These are phyloP conservation scores for Pangasianodon hypophthalmus DNA, from an alignment of 2,113 vertebrate species.

Conservation along the genomic window DNA sequence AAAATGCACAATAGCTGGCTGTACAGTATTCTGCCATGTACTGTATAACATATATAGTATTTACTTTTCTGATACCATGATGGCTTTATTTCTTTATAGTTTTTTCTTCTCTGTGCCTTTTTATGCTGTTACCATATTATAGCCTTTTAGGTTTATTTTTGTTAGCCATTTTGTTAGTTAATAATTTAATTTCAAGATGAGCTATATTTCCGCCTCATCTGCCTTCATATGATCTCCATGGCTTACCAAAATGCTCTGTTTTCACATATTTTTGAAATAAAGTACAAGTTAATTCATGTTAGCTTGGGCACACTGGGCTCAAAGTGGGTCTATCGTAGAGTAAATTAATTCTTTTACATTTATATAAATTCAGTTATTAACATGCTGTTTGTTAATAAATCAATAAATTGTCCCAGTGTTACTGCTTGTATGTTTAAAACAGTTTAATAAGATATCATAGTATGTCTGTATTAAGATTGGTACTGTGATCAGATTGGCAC, in stretches of 20 bases:
- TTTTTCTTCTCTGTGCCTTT: background rate
- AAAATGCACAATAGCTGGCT: background rate
- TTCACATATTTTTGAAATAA: no score
- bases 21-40: background rate
- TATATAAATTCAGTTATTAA: background rate
- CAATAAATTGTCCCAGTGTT: background rate
- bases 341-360: background rate
- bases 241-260: no score
- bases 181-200: background rate
- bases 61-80: background rate
- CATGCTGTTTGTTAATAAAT: background rate
- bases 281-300: no score
- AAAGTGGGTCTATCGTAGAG: background rate
- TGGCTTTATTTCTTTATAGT: background rate
- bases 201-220: no score
- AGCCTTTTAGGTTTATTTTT: no score
- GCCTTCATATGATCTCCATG: no score
- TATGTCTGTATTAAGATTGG: background rate
- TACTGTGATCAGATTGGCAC: background rate
- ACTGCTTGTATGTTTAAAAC: background rate
- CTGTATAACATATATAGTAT: background rate
- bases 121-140: no score
- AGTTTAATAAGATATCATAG: background rate
- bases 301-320: no score
- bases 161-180: background rate